Base-by-base conservation (phyloP, 1,140 invertebrate species). In the Adelges cooleyi region DNA sequence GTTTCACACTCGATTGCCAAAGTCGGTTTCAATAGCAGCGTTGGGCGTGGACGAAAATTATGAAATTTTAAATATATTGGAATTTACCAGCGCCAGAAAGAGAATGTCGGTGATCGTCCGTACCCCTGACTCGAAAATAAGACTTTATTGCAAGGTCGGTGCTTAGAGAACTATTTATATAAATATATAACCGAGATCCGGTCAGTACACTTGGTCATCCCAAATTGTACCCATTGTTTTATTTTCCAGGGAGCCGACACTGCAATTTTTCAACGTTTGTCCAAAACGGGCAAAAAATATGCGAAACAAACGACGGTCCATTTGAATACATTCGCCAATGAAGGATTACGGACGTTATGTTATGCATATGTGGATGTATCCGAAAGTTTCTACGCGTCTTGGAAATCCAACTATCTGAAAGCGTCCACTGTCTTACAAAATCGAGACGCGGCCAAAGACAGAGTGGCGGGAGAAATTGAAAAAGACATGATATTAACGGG, bases 1-100 rank as follows among this genome's bases (percentile, higher is more conserved):
- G 36, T 98, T 99, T 75, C 84, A 87, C 70, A 89, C 85, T 22
- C 81, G 96, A 68, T 93, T 90, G 11, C 93, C 93, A 0, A 76
- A 82, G 49, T 82, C 81, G 71, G 89, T 95, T 6, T 82, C 86
- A 70, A 83, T 95, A 27, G 78, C 82, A 69, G 84, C 84, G 10
- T 75, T 90, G 69, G 85, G 87, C 68, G 72, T 77, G 70, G 77
- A 82, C 66, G 77, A 87, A 73, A 81, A 80, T 48, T 98, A 90
- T 78, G 83, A 93, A 75, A 84, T 99, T 62, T 79, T 99, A n/a
- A 93, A 97, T 79, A 92, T 98, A 0, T 9, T 67, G 11, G 42
- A 59, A 9, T 67, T 67, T 36, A 49, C 52, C 15, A 59, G 33
- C 46, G 44, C 44, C 42, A 54, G 52, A 13, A 29, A 46, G 23